Percentiles rank a stretch among this genome's conserved stretches.
Conservation (phyloP, 2,113 vertebrate species). For the Oxygymnocypris stewartii region DNA sequence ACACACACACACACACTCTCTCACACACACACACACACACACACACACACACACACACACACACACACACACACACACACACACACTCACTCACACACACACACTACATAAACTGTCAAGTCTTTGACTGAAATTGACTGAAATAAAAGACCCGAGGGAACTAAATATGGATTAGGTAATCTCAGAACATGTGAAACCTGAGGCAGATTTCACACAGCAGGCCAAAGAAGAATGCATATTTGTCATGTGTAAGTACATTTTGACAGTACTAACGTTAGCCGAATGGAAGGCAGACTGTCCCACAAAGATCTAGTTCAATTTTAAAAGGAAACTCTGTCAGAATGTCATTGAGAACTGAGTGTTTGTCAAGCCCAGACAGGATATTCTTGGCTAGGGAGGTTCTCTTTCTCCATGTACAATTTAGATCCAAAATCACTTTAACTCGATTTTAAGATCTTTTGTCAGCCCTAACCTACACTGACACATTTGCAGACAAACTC, state of each 20-base stretch:
- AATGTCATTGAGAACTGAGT: constrained; percentile 41
- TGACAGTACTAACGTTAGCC: constrained; percentile 9
- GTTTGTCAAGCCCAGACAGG: constrained; percentile 59
- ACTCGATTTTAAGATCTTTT: background rate
- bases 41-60: too few species aligned
- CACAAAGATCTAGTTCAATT: constrained; percentile 65
- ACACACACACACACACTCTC: too few species aligned
- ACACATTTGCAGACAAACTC: background rate
- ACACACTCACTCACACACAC: too few species aligned
- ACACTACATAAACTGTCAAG: background rate
- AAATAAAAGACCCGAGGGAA: background rate
- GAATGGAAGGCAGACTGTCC: constrained; percentile 43
- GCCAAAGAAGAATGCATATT: background rate
- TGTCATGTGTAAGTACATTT: constrained; percentile 15
- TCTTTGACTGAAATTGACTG: background rate
- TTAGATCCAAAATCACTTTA: background rate
- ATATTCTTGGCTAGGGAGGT: constrained; percentile 12
- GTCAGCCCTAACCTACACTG: background rate
- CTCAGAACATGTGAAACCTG: background rate
- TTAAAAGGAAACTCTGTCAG: constrained; percentile 54
- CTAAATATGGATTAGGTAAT: background rate
- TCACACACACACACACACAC: too few species aligned
- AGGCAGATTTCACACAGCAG: background rate
- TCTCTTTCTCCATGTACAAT: too few species aligned
- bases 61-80: too few species aligned